Evolutionary conservation across 2,113 vertebrate genomes (phyloP).

Genomic region (Pelusios castaneus): DNA sequence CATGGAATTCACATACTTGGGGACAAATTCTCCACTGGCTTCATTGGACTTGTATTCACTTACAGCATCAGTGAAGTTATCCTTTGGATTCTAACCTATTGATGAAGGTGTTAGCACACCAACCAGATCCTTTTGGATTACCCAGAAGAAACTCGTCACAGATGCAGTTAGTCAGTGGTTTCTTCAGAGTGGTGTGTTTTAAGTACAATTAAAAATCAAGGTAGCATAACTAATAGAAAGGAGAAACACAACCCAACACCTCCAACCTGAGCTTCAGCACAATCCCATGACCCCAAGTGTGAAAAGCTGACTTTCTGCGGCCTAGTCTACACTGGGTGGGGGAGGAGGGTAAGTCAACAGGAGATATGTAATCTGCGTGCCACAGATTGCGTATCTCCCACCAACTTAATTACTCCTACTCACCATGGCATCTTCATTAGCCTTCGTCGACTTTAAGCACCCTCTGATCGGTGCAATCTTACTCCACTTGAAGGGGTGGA

Average conservation of each 20-base stretch:
- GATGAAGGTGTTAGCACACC: neutral
- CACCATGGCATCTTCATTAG: too few species aligned
- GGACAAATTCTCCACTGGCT: too few species aligned
- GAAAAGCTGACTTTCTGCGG: neutral
- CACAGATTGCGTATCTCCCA: too few species aligned
- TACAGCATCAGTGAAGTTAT: neutral
- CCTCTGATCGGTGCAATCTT: too few species aligned
- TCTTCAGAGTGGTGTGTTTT: neutral
- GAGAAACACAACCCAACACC: neutral
- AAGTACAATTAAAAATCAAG: constrained; percentile 21
- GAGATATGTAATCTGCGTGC: too few species aligned
- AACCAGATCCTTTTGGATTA: neutral
- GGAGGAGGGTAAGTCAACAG: too few species aligned
- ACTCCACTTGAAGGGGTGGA: too few species aligned
- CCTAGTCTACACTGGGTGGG: too few species aligned
- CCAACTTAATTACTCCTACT: too few species aligned
- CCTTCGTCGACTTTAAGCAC: too few species aligned
- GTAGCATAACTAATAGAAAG: neutral
- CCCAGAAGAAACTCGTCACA: neutral
- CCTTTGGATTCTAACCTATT: neutral
- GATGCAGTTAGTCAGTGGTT: neutral
- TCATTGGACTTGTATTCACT: too few species aligned
- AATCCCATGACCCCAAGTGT: neutral
- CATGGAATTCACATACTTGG: neutral
- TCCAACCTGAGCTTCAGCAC: neutral